Conservation (phyloP, 1,140 invertebrate species). For the Leucophenga varia region DNA sequence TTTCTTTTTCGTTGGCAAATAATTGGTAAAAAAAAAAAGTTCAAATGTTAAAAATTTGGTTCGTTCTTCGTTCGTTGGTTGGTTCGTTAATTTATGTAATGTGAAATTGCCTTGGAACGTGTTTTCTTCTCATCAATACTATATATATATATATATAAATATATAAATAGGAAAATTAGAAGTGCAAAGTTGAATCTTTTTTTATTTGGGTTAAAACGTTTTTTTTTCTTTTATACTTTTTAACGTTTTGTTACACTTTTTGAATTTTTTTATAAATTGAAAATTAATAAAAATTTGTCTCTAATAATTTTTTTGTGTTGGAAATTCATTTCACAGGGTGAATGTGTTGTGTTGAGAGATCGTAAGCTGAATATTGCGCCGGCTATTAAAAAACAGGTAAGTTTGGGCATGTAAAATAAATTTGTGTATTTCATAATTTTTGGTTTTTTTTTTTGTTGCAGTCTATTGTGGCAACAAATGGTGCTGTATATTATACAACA, state of each 20-base stretch:
- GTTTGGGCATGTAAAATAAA: conserved; percentile 5
- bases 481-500: conserved; percentile 56
- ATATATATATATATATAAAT: conserved; percentile 13
- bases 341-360: conserved; percentile 76
- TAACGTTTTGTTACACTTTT: conserved; percentile 29
- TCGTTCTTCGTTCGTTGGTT: too few relatives aligned
- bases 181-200: conserved; percentile 17
- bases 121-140: conserved; percentile 33
- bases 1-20: neutral
- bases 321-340: conserved; percentile 59
- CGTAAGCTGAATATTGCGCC: conserved; percentile 88
- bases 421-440: neutral
- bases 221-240: conserved; percentile 19
- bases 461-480: conserved; percentile 55
- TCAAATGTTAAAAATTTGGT: too few relatives aligned
- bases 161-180: neutral
- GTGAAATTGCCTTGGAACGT: conserved; percentile 39
- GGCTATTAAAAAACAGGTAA: conserved; percentile 83
- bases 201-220: conserved; percentile 16
- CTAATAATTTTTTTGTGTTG: conserved; percentile 1
- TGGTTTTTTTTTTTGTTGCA: conserved; percentile 21
- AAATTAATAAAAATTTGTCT: too few relatives aligned
- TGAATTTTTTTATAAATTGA: too few relatives aligned
- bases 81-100: conserved; percentile 12
- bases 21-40: neutral